Conservation (phyloP, 1,140 invertebrate genomes). For the Pseudobourletiella spinata region DNA sequence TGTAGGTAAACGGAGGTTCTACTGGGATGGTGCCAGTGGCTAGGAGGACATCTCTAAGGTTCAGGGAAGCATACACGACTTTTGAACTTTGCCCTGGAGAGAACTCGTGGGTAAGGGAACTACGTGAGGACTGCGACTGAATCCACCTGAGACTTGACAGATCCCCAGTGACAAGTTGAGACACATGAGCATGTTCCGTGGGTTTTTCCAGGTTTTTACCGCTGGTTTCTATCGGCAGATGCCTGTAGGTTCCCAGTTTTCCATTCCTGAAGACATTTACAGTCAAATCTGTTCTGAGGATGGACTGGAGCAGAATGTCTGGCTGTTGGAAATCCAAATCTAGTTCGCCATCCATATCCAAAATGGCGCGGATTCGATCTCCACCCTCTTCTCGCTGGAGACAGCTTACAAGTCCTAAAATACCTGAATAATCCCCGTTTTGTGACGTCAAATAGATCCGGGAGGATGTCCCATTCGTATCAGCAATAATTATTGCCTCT, state of each 20-base stretch:
- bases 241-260: slow-evolving; percentile 17
- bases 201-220: background rate
- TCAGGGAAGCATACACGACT: slow-evolving; percentile 90
- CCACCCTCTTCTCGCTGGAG: slow-evolving; percentile 61
- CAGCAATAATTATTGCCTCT: slow-evolving; percentile 34
- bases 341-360: background rate
- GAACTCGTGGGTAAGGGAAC: no score
- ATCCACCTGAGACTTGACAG: slow-evolving; percentile 90
- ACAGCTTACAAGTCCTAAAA: slow-evolving; percentile 81
- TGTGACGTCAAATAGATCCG: slow-evolving; percentile 44
- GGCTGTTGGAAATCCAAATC: background rate
- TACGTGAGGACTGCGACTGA: no score
- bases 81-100: no score
- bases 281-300: background rate
- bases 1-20: slow-evolving; percentile 71
- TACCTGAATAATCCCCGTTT: slow-evolving; percentile 58
- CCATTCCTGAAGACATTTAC: slow-evolving; percentile 7
- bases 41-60: slow-evolving; percentile 96
- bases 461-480: background rate
- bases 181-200: slow-evolving; percentile 75
- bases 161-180: slow-evolving; percentile 79
- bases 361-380: slow-evolving; percentile 51
- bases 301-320: background rate
- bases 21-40: slow-evolving; percentile 90
- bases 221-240: slow-evolving; percentile 12